Base-by-base conservation (phyloP, 2,888 invertebrate genomes). In the Sipunculus nudus region DNA sequence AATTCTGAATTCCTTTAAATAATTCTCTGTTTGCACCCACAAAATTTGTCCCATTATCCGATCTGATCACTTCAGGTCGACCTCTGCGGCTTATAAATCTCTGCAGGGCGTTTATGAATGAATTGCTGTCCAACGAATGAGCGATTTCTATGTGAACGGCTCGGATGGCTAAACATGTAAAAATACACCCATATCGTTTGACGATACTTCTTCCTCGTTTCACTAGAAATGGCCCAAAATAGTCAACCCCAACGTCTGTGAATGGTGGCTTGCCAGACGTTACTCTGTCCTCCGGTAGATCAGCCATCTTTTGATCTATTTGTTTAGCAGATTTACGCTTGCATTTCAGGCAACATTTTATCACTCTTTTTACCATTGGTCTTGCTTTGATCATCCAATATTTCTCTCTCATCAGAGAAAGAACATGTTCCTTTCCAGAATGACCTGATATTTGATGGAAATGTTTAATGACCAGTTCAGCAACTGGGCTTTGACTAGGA, bases 401-500 rank as follows among this genome's bases (percentile, higher is more conserved):
- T 21, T 23, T 46, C 4, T 26, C 5, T 8, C 47, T 23, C 5
- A 76, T 10, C 4, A 48, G 21, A 6, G 68, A 43, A 23, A 73
- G 54, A 13, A 72, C 48, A 10, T 70, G 53, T 41, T 68, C 59
- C 5, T 54, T 53, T 3, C 75, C 78, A 21, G 60, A 59, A 59
- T 77, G 78, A 5, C 68, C 45, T 10, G 49, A 19, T 5, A 43
- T 43, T 3, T 52, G 2, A 59, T 79, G 78, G 5, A 43, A 21
- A 28, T 63, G 16, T 35, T 10, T 35, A 10, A 35, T 16, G 10
- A 35, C 10, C 38, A 35, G 38, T 16, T 10, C 16, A 10, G 16
- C 38, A 13, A 35, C 10, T 13, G 10, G 38, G 16, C 16, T 10
- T 10, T 35, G 10, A 13, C 16, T 2, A 26, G 53, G 53, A 19